These are phyloP conservation scores for Melangyna quadrimaculata DNA, from an alignment of 2,888 invertebrate genomes.

Conservation along the genomic window DNA sequence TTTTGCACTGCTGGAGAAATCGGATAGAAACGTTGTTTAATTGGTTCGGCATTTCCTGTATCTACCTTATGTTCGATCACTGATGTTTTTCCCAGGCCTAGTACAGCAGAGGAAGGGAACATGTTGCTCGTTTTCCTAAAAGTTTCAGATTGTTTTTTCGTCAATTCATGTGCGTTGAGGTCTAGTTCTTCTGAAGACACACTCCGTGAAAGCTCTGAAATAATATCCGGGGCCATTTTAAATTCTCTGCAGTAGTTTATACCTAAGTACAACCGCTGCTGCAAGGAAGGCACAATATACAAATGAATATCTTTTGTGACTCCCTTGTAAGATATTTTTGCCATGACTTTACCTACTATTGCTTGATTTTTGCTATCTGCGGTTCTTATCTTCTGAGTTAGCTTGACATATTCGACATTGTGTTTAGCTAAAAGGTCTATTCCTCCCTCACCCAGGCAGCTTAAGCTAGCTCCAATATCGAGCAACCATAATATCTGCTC, in stretches of 20 bases:
- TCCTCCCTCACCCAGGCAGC: background rate
- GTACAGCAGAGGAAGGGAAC: background rate
- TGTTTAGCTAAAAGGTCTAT: background rate
- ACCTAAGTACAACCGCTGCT: background rate
- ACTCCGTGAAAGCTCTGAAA: background rate
- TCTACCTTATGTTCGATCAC: too few species aligned
- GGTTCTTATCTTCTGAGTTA: background rate
- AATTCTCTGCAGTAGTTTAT: background rate
- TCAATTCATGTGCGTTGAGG: too few species aligned
- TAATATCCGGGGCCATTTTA: too few species aligned
- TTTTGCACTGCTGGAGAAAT: too few species aligned
- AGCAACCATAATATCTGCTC: too few species aligned
- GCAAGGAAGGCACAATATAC: background rate
- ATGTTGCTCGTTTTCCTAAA: background rate
- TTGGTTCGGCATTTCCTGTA: too few species aligned
- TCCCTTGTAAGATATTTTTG: too few species aligned
- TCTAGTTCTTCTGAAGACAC: background rate
- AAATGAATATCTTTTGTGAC: background rate
- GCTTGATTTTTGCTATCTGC: background rate
- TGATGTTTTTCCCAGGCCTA: too few species aligned
- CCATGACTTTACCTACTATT: background rate
- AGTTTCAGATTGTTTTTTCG: background rate
- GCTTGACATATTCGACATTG: background rate
- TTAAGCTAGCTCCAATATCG: too few species aligned
- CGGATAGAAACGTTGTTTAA: too few species aligned